Base-by-base conservation (phyloP, 2,113 vertebrate species). In the Propithecus coquereli region DNA sequence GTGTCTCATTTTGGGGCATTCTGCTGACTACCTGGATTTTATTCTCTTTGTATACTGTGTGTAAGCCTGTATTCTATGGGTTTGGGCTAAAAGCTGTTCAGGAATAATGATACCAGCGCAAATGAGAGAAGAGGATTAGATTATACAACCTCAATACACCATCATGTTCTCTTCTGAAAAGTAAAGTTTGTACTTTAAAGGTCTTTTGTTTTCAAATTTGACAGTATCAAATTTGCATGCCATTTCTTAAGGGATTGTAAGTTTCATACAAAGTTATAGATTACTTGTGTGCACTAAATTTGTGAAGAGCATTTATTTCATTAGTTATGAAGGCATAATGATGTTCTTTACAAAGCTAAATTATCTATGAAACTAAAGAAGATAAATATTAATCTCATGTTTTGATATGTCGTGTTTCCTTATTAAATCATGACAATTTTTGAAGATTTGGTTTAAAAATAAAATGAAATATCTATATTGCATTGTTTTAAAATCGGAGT, bases 371-470 rank as follows among this genome's bases (percentile, higher is more conserved):
- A 90, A 81, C 20, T 73, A n/a, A 92, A 74, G 25, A 93, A 66
- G 34, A 47, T 70, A 93, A 81, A 91, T 94, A 71, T 18, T 79
- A 59, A n/a, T 82, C 37, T 88, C n/a, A 66, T 87, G 11, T 52
- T 95, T 95, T 70, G 79, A 83, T 34, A 91, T 50, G 86, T 92
- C 43, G 13, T 70, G 0, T 74, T 87, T 91, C 57, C 54, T 59
- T 89, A 45, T 32, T 68, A 89, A 96, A 65, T 93, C 40, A 87
- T 79, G 82, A 63, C 34, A 83, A 59, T 45, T 89, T 93, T 94
- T 91, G 23, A 94, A 87, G 57, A 66, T 87, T 93, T 59, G 2
- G 9, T 68, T 96, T 94, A 70, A 89, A 96, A 97, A 40, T 94
- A 45, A 80, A 90, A 85, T 91, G 66, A 95, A 96, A 76, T 50